Conservation (phyloP, 2,888 invertebrate genomes). For the Drosophila anceps region DNA sequence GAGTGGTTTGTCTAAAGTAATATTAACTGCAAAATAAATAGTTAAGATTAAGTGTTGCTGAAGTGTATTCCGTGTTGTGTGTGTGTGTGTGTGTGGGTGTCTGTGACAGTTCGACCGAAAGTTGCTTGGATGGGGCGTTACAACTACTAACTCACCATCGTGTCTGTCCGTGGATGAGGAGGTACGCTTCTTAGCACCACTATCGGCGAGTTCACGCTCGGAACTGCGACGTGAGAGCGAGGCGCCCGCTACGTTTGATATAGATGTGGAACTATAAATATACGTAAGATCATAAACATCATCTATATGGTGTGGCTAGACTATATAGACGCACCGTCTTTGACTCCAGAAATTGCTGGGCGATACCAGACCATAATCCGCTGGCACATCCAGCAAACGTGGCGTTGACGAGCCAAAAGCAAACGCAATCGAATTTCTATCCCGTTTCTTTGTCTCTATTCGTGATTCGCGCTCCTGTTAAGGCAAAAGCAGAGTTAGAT, state of each 20-base stretch:
- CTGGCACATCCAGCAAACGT: slow-evolving; percentile 91
- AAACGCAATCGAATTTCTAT: slow-evolving; percentile 91
- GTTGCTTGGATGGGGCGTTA: background rate
- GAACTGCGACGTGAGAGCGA: slow-evolving; percentile 93
- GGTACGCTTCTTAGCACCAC: slow-evolving; percentile 90
- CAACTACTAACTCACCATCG: slow-evolving; percentile 86
- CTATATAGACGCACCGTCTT: slow-evolving; percentile 86
- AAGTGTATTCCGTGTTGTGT: slow-evolving; percentile 29
- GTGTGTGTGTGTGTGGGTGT: slow-evolving; percentile 30
- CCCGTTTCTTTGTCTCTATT: slow-evolving; percentile 92
- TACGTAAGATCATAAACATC: background rate
- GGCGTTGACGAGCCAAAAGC: slow-evolving; percentile 97
- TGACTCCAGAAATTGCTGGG: slow-evolving; percentile 91
- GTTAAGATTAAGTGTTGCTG: slow-evolving; percentile 58
- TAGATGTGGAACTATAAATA: slow-evolving; percentile 91
- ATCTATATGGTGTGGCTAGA: background rate
- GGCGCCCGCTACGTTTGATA: slow-evolving; percentile 94
- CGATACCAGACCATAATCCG: slow-evolving; percentile 88
- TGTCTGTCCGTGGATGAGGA: slow-evolving; percentile 90
- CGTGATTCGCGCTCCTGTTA: slow-evolving; percentile 91
- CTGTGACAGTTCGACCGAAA: slow-evolving; percentile 38
- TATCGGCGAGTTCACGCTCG: slow-evolving; percentile 91
- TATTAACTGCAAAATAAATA: slow-evolving; percentile 74
- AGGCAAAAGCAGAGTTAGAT: background rate
- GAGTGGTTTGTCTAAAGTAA: slow-evolving; percentile 54